Evolutionary conservation across 2,888 invertebrate genomes (phyloP).

Genomic region (Drosophila falleni): DNA sequence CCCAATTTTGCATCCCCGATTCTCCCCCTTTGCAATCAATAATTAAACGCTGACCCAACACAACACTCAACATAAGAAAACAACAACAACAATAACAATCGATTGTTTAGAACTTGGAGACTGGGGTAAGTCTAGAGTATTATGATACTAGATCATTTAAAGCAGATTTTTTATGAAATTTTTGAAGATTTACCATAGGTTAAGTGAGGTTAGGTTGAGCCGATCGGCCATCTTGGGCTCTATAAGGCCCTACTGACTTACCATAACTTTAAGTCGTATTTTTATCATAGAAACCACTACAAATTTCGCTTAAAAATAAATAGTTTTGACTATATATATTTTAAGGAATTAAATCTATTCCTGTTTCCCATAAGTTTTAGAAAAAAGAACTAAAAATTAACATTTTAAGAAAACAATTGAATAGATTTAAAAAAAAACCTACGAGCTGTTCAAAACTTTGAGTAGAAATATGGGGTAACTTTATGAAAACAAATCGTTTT

Average conservation of each 20-base stretch:
- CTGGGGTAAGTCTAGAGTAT: not conserved
- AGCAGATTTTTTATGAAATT: not conserved
- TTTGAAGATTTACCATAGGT: no score
- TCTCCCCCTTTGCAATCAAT: conserved; percentile 3
- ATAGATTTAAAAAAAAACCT: not conserved
- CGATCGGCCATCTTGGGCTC: no score
- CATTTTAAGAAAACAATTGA: not conserved
- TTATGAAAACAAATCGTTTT: not conserved
- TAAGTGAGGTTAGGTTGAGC: no score
- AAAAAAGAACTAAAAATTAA: not conserved
- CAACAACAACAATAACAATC: conserved; percentile 1
- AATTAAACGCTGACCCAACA: conserved; percentile 19
- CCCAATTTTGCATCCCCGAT: conserved; percentile 4
- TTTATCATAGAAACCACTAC: no score
- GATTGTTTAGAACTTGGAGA: conserved; percentile 3
- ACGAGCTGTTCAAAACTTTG: no score
- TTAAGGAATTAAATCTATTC: no score
- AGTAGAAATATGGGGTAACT: not conserved
- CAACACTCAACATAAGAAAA: conserved; percentile 9
- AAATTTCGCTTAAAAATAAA: no score
- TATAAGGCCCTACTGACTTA: no score
- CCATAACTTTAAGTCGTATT: no score
- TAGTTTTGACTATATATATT: no score
- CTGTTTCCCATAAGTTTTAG: no score
- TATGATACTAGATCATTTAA: not conserved